Base-by-base conservation (phyloP, 1,140 invertebrate genomes). In the Andrena cerasifolii region DNA sequence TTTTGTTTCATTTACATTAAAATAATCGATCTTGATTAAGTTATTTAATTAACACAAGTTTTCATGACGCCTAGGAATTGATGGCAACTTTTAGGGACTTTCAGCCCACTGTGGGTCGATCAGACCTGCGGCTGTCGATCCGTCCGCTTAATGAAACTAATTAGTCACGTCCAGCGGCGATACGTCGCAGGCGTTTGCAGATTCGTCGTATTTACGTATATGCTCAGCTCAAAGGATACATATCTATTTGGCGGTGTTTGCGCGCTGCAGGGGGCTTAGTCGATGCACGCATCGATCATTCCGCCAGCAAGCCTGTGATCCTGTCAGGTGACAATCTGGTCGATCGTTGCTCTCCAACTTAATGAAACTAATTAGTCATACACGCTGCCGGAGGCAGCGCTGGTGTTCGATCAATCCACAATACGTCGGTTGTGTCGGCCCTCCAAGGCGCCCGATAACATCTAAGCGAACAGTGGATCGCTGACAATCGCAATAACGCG, bases 321-420 rank as follows among this genome's bases (percentile, higher is more conserved):
- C 28, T 47, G 73, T 68, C 73, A 40, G 43, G 40, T 62, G 56
- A 77, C 67, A 71, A 71, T 77, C 75, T 53, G 8, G 45, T 28
- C 56, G 63, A 75, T 54, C 51, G 62, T 47, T 58, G 70, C 49
- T 51, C 61, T 68, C 16, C 14, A 59, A 79, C 33, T 82, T 79
- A 79, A 82, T 79, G 56, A 54, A 63, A 82, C 59, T 82, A 79
- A 79, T 81, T 78, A 80, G 51, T 74, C 45, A 74, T 49, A 71
- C 49, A 36, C 45, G 54, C 36, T 36, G 31, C 40, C 24, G 12
- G 4, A 18, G 4, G 31, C 49, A 43, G 31, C 49, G 31, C 7
- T 24, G 33, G 40, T 21, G 45, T 49, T 51, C 56, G 54, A 77
- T 77, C 74, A 40, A 10, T 2, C 53, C 45, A 53, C 66, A 71